Percentiles rank a stretch among this genome's conserved stretches.
These are phyloP conservation scores for Monopterus albus DNA, from an alignment of 2,113 vertebrate genomes.

Conservation along the genomic window DNA sequence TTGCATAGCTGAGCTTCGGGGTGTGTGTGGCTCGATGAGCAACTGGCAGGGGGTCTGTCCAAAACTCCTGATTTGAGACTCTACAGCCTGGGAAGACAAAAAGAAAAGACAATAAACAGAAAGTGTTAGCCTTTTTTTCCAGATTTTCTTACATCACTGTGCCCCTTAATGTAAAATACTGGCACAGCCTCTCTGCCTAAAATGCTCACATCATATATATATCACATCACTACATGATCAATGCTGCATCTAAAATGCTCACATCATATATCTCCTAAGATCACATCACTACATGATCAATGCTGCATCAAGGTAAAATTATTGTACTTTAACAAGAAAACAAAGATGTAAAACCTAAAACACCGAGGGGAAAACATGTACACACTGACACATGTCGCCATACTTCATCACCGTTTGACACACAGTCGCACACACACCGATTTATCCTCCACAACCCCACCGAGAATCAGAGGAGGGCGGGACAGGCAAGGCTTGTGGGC, in stretches of 20 bases:
- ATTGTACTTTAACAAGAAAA: constrained; percentile 2
- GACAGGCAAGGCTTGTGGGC: constrained; percentile 72
- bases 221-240: too few species aligned
- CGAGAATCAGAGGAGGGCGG: constrained; percentile 46
- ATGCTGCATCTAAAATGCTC: too few species aligned
- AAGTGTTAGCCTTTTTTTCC: background rate
- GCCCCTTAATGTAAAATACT: background rate
- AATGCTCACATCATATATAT: too few species aligned
- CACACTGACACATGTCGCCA: constrained; percentile 24
- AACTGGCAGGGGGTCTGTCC: constrained; percentile 98
- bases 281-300: background rate
- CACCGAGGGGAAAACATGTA: background rate
- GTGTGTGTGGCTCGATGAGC: constrained; percentile 96
- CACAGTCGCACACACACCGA: constrained; percentile 42
- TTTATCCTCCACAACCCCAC: constrained; percentile 53
- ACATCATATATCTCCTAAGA: too few species aligned
- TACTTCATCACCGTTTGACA: constrained; percentile 23
- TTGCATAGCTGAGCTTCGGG: constrained; percentile 98
- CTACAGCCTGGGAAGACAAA: constrained; percentile 86
- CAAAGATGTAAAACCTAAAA: constrained; percentile 2
- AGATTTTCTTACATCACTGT: background rate
- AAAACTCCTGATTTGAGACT: constrained; percentile 98
- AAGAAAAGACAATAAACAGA: background rate
- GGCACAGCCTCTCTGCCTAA: too few species aligned
- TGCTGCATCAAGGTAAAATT: background rate